Conservation (phyloP, 2,113 vertebrate species). For the Leiothrix lutea region DNA sequence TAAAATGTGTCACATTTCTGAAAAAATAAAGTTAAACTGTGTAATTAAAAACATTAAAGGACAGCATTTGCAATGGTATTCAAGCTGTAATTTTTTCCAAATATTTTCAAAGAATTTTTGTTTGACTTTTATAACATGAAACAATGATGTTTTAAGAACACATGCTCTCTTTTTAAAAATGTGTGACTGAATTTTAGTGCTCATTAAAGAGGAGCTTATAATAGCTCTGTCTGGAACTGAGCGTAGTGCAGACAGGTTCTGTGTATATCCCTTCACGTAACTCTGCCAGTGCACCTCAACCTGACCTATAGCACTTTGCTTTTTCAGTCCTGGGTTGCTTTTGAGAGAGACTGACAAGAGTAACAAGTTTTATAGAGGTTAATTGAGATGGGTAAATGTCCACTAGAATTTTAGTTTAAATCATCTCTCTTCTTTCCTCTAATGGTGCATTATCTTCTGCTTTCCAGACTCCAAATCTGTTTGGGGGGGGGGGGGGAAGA, state of each 20-base stretch:
- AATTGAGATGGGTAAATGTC: conserved; percentile 55
- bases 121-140: background rate
- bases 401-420: conserved; percentile 46
- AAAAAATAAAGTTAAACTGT: background rate
- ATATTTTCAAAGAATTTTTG: background rate
- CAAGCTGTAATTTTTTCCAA: background rate
- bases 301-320: conserved; percentile 62
- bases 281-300: conserved; percentile 17
- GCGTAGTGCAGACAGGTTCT: conserved; percentile 7
- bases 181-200: conserved; percentile 15
- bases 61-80: background rate
- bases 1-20: background rate
- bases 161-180: conserved; percentile 9
- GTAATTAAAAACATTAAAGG: background rate
- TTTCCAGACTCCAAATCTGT: background rate
- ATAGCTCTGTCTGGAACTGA: conserved; percentile 22
- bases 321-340: conserved; percentile 56
- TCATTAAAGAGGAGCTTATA: conserved; percentile 43
- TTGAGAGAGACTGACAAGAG: conserved; percentile 53
- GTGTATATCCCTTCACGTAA: background rate
- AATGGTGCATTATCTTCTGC: conserved; percentile 17
- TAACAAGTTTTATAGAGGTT: conserved; percentile 37
- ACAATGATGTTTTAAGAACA: background rate
- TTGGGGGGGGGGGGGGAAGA: background rate
- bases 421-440: conserved; percentile 26